A percentile compares a stretch with the other conserved stretches of the same genome.
These are phyloP conservation scores for Daboia siamensis DNA, from an alignment of 2,113 vertebrate genomes.

Conservation along the genomic window DNA sequence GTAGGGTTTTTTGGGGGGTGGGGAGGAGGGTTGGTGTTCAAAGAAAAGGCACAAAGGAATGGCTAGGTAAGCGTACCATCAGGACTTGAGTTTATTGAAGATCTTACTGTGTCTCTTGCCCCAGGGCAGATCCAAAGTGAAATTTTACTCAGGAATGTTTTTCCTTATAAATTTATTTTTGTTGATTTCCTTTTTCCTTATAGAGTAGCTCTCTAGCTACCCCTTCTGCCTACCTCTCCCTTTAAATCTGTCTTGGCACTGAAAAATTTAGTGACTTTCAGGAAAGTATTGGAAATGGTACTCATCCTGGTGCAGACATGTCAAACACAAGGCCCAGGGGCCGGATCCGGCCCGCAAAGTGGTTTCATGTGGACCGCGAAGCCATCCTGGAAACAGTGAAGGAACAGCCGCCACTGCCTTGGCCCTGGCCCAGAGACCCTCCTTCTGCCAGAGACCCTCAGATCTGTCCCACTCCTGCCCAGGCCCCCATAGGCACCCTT, in stretches of 20 bases:
- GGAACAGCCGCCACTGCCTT: too few relatives aligned
- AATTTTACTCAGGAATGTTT: neutral
- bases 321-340: too few relatives aligned
- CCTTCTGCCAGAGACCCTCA: too few relatives aligned
- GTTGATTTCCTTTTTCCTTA: neutral
- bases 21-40: neutral
- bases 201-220: neutral
- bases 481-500: too few relatives aligned
- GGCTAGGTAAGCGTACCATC: neutral
- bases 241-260: neutral
- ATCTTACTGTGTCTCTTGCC: neutral
- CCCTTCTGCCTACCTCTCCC: neutral
- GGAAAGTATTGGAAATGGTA: too few relatives aligned
- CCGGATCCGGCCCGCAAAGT: too few relatives aligned
- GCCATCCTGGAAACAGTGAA: too few relatives aligned
- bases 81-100: neutral
- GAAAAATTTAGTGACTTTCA: neutral
- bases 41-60: neutral
- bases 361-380: too few relatives aligned
- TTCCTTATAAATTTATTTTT: neutral
- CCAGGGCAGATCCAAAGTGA: neutral
- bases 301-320: neutral
- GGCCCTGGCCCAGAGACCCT: too few relatives aligned
- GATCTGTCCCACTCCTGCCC: too few relatives aligned
- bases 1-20: neutral